Evolutionary conservation across 2,113 vertebrate genomes (phyloP).

Genomic region (Barnardius zonarius): DNA sequence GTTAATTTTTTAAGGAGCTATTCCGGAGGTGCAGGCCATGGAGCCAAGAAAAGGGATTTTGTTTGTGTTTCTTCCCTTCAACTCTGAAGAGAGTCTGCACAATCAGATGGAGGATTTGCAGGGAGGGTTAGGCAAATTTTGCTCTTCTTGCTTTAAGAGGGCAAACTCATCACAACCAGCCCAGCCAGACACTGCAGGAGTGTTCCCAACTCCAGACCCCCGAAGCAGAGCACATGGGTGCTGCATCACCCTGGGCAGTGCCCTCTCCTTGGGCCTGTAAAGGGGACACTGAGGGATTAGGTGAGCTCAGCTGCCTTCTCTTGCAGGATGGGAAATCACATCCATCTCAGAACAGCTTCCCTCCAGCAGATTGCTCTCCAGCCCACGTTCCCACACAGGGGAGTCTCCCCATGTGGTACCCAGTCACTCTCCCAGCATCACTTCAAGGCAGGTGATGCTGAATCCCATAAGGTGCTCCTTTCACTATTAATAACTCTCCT

Average conservation of each 20-base stretch:
- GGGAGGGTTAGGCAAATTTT: neutral
- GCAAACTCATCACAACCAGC: accelerated
- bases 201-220: neutral
- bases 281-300: no score
- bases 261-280: neutral
- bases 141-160: neutral
- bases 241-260: neutral
- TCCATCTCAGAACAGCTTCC: neutral
- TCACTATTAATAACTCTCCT: neutral
- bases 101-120: neutral
- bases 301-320: neutral
- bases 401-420: accelerated
- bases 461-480: neutral
- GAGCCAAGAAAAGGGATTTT: neutral
- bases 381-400: accelerated
- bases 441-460: neutral
- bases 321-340: neutral
- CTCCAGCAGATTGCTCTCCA: neutral
- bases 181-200: neutral
- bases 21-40: neutral
- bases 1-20: neutral
- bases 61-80: neutral
- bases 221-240: no score
- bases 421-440: neutral
- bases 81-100: neutral